Conservation (phyloP, 2,888 invertebrate genomes). For the Heliconius cydno region DNA sequence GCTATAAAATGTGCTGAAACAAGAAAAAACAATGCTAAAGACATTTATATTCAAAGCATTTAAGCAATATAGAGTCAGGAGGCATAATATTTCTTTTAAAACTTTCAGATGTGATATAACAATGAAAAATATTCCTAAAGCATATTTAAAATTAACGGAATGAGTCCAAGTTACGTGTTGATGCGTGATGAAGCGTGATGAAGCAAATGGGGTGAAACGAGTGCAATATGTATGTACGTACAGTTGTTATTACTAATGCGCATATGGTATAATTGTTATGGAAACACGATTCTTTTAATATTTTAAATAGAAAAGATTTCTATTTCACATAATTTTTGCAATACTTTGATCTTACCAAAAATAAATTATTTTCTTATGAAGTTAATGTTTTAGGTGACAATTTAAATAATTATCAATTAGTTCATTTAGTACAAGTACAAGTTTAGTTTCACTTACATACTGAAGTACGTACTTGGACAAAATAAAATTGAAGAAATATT, state of each 20-base stretch:
- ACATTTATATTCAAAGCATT: constrained; percentile 34
- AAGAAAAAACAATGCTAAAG: constrained; percentile 48
- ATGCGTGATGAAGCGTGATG: constrained; percentile 64
- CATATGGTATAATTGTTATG: not conserved
- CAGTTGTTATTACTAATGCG: constrained; percentile 57
- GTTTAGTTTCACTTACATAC: not conserved
- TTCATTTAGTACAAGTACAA: not conserved
- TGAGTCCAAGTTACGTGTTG: constrained; percentile 48
- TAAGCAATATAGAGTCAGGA: not conserved
- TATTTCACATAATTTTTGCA: not conserved
- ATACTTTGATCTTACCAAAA: not conserved
- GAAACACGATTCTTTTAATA: not conserved
- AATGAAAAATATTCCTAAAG: constrained; percentile 27
- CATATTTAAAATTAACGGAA: constrained; percentile 20
- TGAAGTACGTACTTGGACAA: not conserved
- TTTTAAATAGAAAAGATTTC: not conserved
- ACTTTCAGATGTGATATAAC: constrained; percentile 49
- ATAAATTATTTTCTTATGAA: not conserved
- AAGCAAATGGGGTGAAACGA: constrained; percentile 68
- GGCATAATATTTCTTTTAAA: not conserved
- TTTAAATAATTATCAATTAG: not conserved
- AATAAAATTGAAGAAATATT: not conserved
- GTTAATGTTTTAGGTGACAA: not conserved
- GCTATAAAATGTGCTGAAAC: constrained; percentile 57
- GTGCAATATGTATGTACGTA: constrained; percentile 49